These are phyloP conservation scores for Heliornis fulica DNA, from an alignment of 2,113 vertebrate species.

Conservation along the genomic window DNA sequence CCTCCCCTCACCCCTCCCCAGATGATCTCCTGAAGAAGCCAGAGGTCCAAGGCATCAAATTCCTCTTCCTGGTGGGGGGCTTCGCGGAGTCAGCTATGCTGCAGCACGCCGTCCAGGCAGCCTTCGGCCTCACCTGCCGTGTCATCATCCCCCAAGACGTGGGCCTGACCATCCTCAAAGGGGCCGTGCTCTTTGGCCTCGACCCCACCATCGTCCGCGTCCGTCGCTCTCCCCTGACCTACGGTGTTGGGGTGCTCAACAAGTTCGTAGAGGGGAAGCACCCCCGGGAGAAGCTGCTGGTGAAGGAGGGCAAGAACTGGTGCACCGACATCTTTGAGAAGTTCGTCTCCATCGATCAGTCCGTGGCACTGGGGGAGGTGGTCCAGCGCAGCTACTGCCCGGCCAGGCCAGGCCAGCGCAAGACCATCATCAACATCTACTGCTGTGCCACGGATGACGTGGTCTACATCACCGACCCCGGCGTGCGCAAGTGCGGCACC, in stretches of 20 bases:
- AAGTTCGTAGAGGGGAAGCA: conserved; percentile 90
- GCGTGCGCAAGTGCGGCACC: conserved; percentile 90
- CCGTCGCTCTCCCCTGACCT: conserved; percentile 89
- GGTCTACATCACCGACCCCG: conserved; percentile 89
- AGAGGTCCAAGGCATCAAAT: conserved; percentile 85
- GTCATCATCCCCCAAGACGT: conserved; percentile 94
- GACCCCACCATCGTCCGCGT: conserved; percentile 92
- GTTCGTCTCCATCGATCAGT: conserved; percentile 91
- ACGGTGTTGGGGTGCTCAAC: conserved; percentile 92
- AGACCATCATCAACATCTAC: conserved; percentile 97
- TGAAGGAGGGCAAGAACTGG: conserved; percentile 93
- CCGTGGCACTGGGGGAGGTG: conserved; percentile 90
- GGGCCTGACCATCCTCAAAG: conserved; percentile 93
- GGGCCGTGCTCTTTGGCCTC: conserved; percentile 92
- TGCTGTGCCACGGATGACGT: conserved; percentile 84
- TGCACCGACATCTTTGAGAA: conserved; percentile 96
- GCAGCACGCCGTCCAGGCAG: conserved; percentile 83
- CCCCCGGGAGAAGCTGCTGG: conserved; percentile 87
- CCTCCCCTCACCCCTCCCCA: background rate
- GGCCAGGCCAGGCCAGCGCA: conserved; percentile 84
- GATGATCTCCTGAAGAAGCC: conserved; percentile 84
- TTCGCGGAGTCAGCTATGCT: conserved; percentile 93
- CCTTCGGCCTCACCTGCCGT: conserved; percentile 81
- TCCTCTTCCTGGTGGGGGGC: conserved; percentile 94
- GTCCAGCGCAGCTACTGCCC: conserved; percentile 93